phyloP scores from a whole-genome alignment of 2,113 vertebrate species.

The Numenius arquata region DNA sequence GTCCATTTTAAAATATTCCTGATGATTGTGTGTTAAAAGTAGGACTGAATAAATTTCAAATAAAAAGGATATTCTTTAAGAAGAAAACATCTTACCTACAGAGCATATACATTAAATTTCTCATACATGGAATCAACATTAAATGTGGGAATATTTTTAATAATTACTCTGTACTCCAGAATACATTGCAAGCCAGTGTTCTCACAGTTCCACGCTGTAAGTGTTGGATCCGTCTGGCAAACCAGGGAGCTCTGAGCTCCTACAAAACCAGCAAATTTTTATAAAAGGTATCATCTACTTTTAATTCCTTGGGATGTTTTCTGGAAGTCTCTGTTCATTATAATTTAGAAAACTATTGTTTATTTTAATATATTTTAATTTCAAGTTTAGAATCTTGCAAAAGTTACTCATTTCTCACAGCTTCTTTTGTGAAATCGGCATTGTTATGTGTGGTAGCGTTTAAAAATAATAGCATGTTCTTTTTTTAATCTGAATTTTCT shows the following conservation, averaged over 20 bases:
- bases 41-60: background rate
- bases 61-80: background rate
- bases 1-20: background rate
- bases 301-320: constrained; percentile 52
- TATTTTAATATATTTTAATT: constrained; percentile 47
- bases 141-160: constrained; percentile 22
- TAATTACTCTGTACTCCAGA: background rate
- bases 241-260: background rate
- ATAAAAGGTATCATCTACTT: constrained; percentile 29
- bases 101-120: background rate
- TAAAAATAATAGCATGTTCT: constrained; percentile 80
- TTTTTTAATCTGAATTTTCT: constrained; percentile 86
- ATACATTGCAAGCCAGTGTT: constrained; percentile 29
- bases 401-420: constrained; percentile 34
- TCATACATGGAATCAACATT: background rate
- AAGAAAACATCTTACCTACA: background rate
- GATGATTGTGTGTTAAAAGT: background rate
- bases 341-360: constrained; percentile 16
- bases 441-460: constrained; percentile 63
- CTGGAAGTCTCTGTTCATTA: constrained; percentile 43
- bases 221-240: background rate
- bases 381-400: constrained; percentile 57
- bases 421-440: constrained; percentile 55
- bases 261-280: background rate
- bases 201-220: constrained; percentile 12